Base-by-base conservation (phyloP, 35 echinoderm and acorn worm species). In the Acanthaster planci region DNA sequence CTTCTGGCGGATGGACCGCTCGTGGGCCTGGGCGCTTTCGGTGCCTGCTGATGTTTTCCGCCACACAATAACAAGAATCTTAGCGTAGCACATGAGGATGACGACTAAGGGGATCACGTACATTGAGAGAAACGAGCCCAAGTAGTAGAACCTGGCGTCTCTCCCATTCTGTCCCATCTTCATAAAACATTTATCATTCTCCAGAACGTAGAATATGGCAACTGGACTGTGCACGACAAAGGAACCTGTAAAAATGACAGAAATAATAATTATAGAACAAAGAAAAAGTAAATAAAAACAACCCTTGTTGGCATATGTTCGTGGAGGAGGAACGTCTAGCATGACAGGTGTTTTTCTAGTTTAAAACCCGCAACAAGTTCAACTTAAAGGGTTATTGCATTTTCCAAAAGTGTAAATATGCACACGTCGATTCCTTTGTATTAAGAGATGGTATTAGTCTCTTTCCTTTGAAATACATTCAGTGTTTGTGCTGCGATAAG, bases 1-100 rank as follows among this genome's bases (percentile, higher is more conserved):
- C 76, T 97, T 97, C 76, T 97, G 94, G n/a, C 91, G 87, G 51
- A 97, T 97, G 51, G 94, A 97, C 40, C 94, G 40, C 84, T 97
- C 91, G 37, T 93, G 90, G 7, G 94, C 94, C 32, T 89, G 86
- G 1, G 94, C 94, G 76, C 94, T 97, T 42, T 97, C 94, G 1
- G 94, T 97, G 0, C 94, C 94, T 37, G 94, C 94, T 8, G 90
- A 87, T 8, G 90, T 90, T 84, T 97, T 97, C 18, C 94, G 59
- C 94, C 94, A 97, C 8, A 97, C 94, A 17, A 97, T 80, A 4
- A 90, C 64, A 1, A 97, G 80, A 78, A 97, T 97, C 32, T 93
- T 97, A 23, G 94, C 94, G 51, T 97, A 97, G 50, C 94, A 97
- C 29, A 85, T 77, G 29, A 86, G 52, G 17, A 97, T 97, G 15